These are phyloP conservation scores for Neoascia interrupta DNA, from an alignment of 2,888 invertebrate species.

Conservation along the genomic window DNA sequence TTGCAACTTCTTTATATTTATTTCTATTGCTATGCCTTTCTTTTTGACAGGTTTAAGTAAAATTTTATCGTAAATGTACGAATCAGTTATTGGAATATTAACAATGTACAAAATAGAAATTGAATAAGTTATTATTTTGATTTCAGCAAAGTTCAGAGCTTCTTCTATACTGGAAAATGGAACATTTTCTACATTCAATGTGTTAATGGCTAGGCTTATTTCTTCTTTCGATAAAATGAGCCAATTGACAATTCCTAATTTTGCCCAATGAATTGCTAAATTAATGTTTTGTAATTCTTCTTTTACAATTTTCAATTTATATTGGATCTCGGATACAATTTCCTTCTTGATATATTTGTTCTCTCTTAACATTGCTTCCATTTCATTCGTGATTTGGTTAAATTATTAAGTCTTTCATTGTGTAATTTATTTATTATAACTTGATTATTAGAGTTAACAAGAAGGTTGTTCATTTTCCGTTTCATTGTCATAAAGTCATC, in stretches of 20 bases:
- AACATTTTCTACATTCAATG: constrained; percentile 37
- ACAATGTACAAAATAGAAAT: constrained; percentile 23
- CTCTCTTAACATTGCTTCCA: constrained; percentile 6
- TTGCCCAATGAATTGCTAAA: constrained; percentile 56
- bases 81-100: constrained; percentile 7
- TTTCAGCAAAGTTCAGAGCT: constrained; percentile 22
- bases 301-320: constrained; percentile 28
- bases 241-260: constrained; percentile 40
- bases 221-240: constrained; percentile 50
- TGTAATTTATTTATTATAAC: constrained; percentile 12
- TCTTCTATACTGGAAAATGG: constrained; percentile 17
- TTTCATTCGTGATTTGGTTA: constrained; percentile 23
- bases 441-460: constrained; percentile 15
- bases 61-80: constrained; percentile 8
- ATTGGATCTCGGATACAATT: constrained; percentile 6
- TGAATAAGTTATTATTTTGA: constrained; percentile 22
- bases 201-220: constrained; percentile 27
- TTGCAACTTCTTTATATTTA: constrained; percentile 9
- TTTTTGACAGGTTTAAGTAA: constrained; percentile 21
- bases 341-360: constrained; percentile 21
- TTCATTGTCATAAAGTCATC: constrained; percentile 39
- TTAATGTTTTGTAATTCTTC: constrained; percentile 50
- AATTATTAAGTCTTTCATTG: constrained; percentile 28
- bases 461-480: constrained; percentile 26
- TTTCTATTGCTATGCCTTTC: constrained; percentile 20